Evolutionary conservation across 1,140 invertebrate species (phyloP), one percentile per base, ranked within the genome.

Genomic region (Bombus sylvicola): DNA sequence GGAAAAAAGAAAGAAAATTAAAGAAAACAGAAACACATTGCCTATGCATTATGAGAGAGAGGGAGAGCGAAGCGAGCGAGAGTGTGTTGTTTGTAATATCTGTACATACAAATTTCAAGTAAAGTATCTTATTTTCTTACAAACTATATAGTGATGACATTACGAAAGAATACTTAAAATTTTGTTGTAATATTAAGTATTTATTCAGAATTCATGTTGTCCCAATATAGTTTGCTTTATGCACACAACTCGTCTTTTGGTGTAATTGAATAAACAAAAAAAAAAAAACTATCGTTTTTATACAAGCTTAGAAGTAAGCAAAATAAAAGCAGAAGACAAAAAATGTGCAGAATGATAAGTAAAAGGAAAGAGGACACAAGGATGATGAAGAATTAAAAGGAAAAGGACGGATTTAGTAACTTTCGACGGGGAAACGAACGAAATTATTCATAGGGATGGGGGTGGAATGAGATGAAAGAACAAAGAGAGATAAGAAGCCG

Each of bases 91-190:
- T 92, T 94, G 92, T 94, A 94, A 94, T 92, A 94, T 92, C 92
- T 94, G 93, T 94, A 94, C 87, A 94, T 94, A 94, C 88, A 93
- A 92, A 92, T 92, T 90, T 93, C 91, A 93, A 93, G 91, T 92
- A 92, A 94, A 94, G 75, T 90, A 93, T 94, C 90, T 94, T 94
- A 94, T 94, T 94, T 94, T 94, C 94, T 89, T 93, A 93, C 92
- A 92, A 93, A 94, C 89, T 92, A 92, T 92, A 92, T 91, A 93
- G 91, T 69, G 93, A 89, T 91, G 91, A 93, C 90, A 92, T 90
- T 89, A 90, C 57, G 87, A 86, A 92, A 90, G 87, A 93, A 92
- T 93, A 93, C 91, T 92, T 92, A 92, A 92, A 81, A 93, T 92
- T 91, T 92, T 81, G 87, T 92, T 90, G 87, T 89, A 90, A 92